Base-by-base conservation (phyloP, 2,113 vertebrate species). In the Callospermophilus lateralis region DNA sequence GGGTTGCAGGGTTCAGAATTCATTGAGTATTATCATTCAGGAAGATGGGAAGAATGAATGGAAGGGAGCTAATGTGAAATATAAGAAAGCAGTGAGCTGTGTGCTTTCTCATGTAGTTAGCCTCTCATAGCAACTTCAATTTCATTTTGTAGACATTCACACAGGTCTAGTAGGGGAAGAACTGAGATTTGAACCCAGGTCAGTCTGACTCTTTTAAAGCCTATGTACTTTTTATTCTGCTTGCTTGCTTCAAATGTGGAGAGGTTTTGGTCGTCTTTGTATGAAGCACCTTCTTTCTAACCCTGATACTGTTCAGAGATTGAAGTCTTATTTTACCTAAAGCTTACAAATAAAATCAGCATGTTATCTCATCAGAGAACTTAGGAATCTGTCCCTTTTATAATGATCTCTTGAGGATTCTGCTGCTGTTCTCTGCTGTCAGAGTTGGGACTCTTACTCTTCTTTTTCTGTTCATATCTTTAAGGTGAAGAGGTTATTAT, bases 291-390 rank as follows among this genome's bases (percentile, higher is more conserved):
- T 95, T 97, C 30, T 84, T 84, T 68, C 61, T 91, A 84, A 95
- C 78, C 51, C 45, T 89, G 61, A 77, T 65, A 93, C 22, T 91
- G 32, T 58, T 93, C 45, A 77, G 8, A 89, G 55, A 83, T 94
- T 94, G 34, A 84, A 89, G 30, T 93, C 68, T 96, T 83, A 80
- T 73, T 90, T 94, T 90, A 78, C 28, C 70, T 88, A 68, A 94
- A 89, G 45, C 34, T 55, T 89, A 4, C 48, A 73, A 95, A 39
- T 92, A 72, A 89, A 94, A n/a, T n/a, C 39, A 22, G 53, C 48
- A 58, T 83, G 67, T 65, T 91, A 55, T 55, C 61, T 94, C 51
- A 89, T 89, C 45, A 81, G 85, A 93, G 45, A 95, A 79, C 3
- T 79, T 90, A 79, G 76, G 55, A 84, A 84, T 97, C 51, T 77